phyloP scores from a whole-genome alignment of 2,113 vertebrate species.

The Tiliqua scincoides region DNA sequence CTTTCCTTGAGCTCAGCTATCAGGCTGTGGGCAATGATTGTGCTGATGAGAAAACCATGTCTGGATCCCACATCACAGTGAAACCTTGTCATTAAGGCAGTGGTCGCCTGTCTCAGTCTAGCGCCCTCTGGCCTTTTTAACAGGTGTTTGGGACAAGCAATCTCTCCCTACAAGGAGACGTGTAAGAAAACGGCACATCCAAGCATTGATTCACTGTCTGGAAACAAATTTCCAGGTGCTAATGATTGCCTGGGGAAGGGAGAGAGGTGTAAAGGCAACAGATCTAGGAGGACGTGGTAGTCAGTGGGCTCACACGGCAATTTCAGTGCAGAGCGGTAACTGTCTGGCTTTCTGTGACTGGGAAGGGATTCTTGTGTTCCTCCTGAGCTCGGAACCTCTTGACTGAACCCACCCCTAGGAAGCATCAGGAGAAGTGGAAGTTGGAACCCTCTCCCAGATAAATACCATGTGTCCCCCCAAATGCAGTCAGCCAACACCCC shows the following conservation, averaged over 20 bases:
- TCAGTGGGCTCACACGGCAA: not conserved
- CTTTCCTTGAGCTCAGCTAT: not conserved
- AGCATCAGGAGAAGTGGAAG: too few species aligned
- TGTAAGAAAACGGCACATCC: not conserved
- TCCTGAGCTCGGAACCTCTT: not conserved
- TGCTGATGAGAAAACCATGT: not conserved
- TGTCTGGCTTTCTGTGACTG: not conserved
- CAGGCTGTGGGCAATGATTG: conserved; percentile 16
- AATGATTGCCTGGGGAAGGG: not conserved
- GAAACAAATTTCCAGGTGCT: conserved; percentile 43
- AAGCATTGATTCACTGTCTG: conserved; percentile 14
- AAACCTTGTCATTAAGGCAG: not conserved
- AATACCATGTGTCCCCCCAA: too few species aligned
- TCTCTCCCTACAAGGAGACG: not conserved
- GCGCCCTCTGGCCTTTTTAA: not conserved
- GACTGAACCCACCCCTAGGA: not conserved
- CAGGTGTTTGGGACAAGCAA: not conserved
- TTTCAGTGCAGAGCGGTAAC: not conserved
- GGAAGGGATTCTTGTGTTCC: too few species aligned
- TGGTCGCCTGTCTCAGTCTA: not conserved
- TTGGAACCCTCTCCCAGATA: too few species aligned
- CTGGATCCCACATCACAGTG: not conserved
- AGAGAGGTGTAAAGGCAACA: not conserved
- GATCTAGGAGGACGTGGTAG: not conserved
- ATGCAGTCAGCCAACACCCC: too few species aligned